Percentiles rank a stretch among this genome's conserved stretches.
These are phyloP conservation scores for Xyrichtys novacula DNA, from an alignment of 2,797 vertebrate genomes.

Conservation along the genomic window DNA sequence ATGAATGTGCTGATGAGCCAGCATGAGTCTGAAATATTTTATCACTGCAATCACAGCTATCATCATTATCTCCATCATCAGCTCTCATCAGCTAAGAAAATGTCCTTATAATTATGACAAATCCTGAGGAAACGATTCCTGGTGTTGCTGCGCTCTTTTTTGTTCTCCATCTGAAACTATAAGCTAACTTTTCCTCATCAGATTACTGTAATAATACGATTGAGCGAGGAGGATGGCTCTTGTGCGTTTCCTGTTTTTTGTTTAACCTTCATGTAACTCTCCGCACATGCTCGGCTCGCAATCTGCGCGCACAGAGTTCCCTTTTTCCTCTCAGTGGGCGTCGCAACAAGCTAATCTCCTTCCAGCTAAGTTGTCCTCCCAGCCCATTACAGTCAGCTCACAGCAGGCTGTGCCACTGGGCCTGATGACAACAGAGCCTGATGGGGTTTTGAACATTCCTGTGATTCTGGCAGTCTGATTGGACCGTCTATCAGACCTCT, in stretches of 20 bases:
- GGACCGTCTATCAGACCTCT: conserved; percentile 60
- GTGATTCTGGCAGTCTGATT: conserved; percentile 66
- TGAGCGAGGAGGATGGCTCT: conserved; percentile 19
- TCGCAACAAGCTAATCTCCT: conserved; percentile 71
- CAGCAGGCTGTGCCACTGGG: conserved; percentile 46
- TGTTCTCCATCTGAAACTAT: conserved; percentile 23
- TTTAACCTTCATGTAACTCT: conserved; percentile 58
- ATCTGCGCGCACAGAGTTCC: conserved; percentile 51
- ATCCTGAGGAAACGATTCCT: conserved; percentile 1
- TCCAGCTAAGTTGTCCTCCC: conserved; percentile 66
- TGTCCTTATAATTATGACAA: conserved; percentile 27
- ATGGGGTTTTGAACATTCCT: conserved; percentile 69
- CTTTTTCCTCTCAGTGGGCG: conserved; percentile 51
- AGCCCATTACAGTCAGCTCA: conserved; percentile 64
- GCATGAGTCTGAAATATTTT: conserved; percentile 40
- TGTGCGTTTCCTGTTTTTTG: conserved; percentile 20
- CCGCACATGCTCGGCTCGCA: conserved; percentile 45
- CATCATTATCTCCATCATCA: conserved; percentile 35
- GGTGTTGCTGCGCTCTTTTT: background rate
- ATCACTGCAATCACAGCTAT: conserved; percentile 47
- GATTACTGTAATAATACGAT: conserved; percentile 31
- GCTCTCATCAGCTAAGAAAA: conserved; percentile 13
- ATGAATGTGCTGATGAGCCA: conserved; percentile 34
- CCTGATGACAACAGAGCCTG: conserved; percentile 53
- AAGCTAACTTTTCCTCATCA: conserved; percentile 31